Base-by-base conservation (phyloP, 2,888 invertebrate genomes). In the Spatulosminthurus flaviceps region DNA sequence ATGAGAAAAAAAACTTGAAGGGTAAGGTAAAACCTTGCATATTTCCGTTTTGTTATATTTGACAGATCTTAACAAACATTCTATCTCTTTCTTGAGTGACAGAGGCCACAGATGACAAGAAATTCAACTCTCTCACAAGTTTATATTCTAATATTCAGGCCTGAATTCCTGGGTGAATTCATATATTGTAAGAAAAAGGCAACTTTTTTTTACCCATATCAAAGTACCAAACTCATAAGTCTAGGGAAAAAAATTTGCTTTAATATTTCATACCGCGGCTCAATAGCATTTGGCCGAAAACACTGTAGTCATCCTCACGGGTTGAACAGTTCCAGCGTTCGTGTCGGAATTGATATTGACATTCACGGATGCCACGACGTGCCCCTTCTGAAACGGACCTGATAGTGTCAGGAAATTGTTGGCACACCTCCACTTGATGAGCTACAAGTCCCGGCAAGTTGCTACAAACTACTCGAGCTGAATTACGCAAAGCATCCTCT, bases 271-370 rank as follows among this genome's bases (percentile, higher is more conserved):
- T 51, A 51, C 51, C 51, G 16, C 51, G 51, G 51, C 51, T 51
- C 7, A 51, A 16, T n/a, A 90, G 86, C 28, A 89, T 88, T 82
- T 88, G 87, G 26, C 89, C 89, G 84, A 90, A 90, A n/a, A 90
- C 88, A 67, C 88, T 88, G 81, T 87, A 86, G 78, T 87, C 87
- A 60, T 86, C 86, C 51, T 85, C 84, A 26, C 81, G 83, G 5
- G 88, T 87, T 77, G 89, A 88, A 83, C 91, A 91, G 86, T 91
- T 91, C 91, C 91, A 91, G 16, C 90, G 86, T 85, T 90, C 90
- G 84, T 88, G 88, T 74, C 88, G 87, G 86, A 91, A 91, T 86
- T 90, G 90, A 77, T 87, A 87, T 85, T 90, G 90, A 83, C 91
- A 91, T 85, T 91, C 90, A 42, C 87, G 85, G 81, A 91, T 89